These are phyloP conservation scores for Nyctibius bracteatus DNA, from an alignment of 2,113 vertebrate genomes.

Conservation along the genomic window DNA sequence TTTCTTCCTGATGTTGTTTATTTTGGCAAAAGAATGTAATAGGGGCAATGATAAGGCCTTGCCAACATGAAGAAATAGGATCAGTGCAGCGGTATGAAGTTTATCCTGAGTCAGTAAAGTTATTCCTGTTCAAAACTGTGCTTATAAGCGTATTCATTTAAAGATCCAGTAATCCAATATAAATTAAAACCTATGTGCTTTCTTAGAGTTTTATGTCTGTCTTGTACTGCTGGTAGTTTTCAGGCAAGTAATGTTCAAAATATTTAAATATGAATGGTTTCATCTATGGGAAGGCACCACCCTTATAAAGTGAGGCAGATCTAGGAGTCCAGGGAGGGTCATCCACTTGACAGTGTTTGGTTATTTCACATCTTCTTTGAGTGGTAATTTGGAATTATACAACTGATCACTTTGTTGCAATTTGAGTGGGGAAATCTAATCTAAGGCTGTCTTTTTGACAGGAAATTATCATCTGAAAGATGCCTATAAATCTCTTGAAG, in stretches of 20 bases:
- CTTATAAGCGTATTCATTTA: not conserved
- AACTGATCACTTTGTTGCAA: not conserved
- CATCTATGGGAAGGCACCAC: not conserved
- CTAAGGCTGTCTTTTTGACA: not conserved
- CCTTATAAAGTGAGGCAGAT: not conserved
- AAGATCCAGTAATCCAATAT: not conserved
- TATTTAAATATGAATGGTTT: not conserved
- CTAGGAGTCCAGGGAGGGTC: not conserved
- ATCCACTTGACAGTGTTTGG: not conserved
- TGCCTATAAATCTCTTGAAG: not conserved
- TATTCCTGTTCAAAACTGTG: not conserved
- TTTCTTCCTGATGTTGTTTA: conserved; percentile 31
- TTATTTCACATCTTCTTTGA: not conserved
- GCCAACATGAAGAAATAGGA: conserved; percentile 25
- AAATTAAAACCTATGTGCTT: not conserved
- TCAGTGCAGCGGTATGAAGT: not conserved
- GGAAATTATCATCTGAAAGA: not conserved
- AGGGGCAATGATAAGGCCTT: not conserved
- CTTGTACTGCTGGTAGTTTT: not conserved
- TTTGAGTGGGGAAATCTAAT: not conserved
- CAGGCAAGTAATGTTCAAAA: not conserved
- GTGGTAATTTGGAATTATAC: not conserved
- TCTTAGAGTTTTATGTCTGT: not conserved
- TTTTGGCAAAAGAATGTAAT: conserved; percentile 4
- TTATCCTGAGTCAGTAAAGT: not conserved